Evolutionary conservation across 2,797 vertebrate genomes (phyloP), one percentile per base, ranked within the genome.

Genomic region (Mareca strepera): DNA sequence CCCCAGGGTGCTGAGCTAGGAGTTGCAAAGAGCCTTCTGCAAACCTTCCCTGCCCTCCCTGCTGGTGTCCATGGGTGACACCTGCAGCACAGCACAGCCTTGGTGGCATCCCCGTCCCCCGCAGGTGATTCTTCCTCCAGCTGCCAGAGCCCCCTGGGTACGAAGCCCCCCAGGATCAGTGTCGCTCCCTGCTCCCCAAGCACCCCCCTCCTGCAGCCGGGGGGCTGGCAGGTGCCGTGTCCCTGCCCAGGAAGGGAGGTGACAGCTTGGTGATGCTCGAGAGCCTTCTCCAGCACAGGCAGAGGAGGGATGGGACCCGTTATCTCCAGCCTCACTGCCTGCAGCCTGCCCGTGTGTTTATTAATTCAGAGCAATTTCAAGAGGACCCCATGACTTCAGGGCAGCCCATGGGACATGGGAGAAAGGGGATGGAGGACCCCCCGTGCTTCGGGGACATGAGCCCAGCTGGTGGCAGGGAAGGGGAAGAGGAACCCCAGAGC

Each of bases 201-300:
- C 50, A 89, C 6, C 33, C 59, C 39, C 41, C 46, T 91, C 13
- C 82, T 84, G 70, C 35, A 66, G 44, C 13, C 3, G 6, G 46
- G 67, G 67, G 39, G 29, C 43, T 75, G 58, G n/a, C 58, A 64
- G 20, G 26, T 10, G 50, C n/a, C 66, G 17, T 25, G 17, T 60
- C 41, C 41, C 41, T 76, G n/a, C 8, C 29, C 21, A 29, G 62
- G 22, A 67, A 67, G 44, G 33, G 41, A 68, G 55, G 17, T 17
- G 43, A n/a, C 21, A 7, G 16, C 43, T 66, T 0, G 1, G 14
- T 50, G 59, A 56, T 67, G 35, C 37, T 68, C 1, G 0, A 41
- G 12, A 78, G 16, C 18, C 43, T 79, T 35, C 72, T 53, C 13
- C 81, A 76, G n/a, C 39, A 84, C 62, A 66, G 68, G 25, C 63